Evolutionary conservation across 2,113 vertebrate genomes (phyloP).

Genomic region (Hemichromis elongatus): DNA sequence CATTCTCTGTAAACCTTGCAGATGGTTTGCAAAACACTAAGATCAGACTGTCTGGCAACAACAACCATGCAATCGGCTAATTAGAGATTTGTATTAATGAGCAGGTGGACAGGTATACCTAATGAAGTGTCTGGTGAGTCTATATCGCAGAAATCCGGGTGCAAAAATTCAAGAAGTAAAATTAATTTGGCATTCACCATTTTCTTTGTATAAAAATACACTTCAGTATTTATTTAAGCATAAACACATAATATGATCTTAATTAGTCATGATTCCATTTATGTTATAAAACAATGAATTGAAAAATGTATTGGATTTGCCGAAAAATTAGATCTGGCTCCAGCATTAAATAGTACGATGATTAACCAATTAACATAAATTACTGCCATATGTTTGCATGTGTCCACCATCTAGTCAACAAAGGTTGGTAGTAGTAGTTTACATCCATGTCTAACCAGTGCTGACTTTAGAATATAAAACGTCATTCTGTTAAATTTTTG

Average conservation of each 20-base stretch:
- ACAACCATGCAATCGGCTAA: not conserved
- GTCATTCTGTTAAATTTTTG: not conserved
- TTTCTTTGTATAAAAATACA: not conserved
- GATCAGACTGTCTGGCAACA: not conserved
- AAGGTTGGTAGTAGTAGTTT: not conserved
- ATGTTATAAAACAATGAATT: not conserved
- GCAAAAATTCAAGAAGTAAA: not conserved
- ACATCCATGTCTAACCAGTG: not conserved
- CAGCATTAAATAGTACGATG: not conserved
- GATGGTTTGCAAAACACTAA: not conserved
- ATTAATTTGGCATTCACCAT: not conserved
- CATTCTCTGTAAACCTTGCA: not conserved
- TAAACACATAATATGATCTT: not conserved
- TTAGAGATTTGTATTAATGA: not conserved
- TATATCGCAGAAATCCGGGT: not conserved
- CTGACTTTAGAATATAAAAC: not conserved
- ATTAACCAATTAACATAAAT: not conserved
- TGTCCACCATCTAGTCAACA: too few relatives aligned
- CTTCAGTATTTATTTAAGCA: not conserved
- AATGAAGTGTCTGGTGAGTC: not conserved
- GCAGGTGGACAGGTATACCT: not conserved
- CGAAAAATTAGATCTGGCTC: not conserved
- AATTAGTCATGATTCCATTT: not conserved
- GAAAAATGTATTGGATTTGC: not conserved
- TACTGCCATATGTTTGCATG: not conserved